phyloP scores from a whole-genome alignment of 1,140 invertebrate species.

The Brachionus angularis region DNA sequence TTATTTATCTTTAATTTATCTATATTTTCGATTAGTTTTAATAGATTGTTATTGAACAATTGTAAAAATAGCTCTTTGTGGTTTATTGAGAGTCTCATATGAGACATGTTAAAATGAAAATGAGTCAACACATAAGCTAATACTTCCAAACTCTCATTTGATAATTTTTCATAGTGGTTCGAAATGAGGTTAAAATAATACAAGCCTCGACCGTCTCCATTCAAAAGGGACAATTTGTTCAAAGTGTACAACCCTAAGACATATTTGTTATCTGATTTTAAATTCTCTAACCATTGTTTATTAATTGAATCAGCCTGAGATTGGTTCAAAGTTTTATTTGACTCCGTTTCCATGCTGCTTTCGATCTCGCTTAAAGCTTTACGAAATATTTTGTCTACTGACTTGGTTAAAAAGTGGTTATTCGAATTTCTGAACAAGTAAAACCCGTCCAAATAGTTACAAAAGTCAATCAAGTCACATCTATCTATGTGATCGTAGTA shows the following conservation, averaged over 20 bases:
- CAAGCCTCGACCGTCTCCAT: neutral
- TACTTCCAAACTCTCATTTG: neutral
- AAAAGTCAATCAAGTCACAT: neutral
- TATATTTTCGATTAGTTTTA: neutral
- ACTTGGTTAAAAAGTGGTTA: constrained; percentile 4
- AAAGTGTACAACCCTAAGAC: neutral
- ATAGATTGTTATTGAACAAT: neutral
- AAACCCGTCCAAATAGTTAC: constrained; percentile 14
- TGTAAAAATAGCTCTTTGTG: neutral
- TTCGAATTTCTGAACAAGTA: constrained; percentile 21
- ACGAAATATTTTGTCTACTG: constrained; percentile 9
- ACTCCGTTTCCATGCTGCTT: neutral
- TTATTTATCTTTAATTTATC: neutral
- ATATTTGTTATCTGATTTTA: neutral
- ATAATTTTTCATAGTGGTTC: neutral
- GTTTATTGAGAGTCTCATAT: neutral
- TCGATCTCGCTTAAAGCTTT: neutral
- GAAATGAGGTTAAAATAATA: neutral
- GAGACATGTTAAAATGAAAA: neutral
- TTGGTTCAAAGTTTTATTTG: neutral
- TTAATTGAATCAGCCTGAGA: neutral
- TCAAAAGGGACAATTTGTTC: neutral
- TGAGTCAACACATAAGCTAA: neutral
- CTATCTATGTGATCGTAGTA: constrained; percentile 14
- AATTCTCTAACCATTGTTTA: constrained; percentile 11